Percentiles rank a stretch among this genome's conserved stretches.
Conservation (phyloP, 2,797 vertebrate genomes). For the Syndactyla subalaris region DNA sequence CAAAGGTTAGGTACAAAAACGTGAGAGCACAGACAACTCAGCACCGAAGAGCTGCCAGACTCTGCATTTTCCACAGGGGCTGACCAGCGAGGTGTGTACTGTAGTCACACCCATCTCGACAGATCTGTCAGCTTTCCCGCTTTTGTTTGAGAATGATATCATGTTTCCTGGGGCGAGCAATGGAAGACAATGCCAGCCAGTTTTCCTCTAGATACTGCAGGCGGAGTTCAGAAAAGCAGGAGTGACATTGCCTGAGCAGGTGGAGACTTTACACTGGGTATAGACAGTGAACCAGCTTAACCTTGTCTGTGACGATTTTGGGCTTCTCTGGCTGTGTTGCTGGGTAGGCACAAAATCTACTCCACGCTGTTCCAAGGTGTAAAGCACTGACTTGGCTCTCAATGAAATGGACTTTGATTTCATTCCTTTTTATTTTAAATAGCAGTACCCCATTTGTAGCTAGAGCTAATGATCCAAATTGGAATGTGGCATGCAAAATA, state of each 20-base stretch:
- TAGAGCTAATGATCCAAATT: background rate
- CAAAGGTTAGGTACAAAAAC: background rate
- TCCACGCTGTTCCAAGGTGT: conserved; percentile 65
- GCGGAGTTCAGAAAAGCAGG: conserved; percentile 81
- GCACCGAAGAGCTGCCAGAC: background rate
- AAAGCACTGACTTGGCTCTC: conserved; percentile 28
- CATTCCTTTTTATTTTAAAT: background rate
- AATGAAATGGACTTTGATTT: background rate
- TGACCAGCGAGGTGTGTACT: conserved; percentile 68
- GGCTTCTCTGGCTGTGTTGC: conserved; percentile 58
- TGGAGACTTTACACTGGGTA: conserved; percentile 27
- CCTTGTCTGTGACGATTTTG: conserved; percentile 32
- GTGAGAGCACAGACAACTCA: background rate
- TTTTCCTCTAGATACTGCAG: conserved; percentile 79
- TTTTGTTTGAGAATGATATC: conserved; percentile 85
- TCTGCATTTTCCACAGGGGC: conserved; percentile 40
- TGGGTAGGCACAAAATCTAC: conserved; percentile 54
- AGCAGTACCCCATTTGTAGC: background rate
- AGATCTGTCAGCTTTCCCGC: conserved; percentile 84
- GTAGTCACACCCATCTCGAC: conserved; percentile 77
- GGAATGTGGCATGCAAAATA: background rate
- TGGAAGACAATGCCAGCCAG: conserved; percentile 78
- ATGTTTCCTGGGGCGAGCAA: conserved; percentile 80
- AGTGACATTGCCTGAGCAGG: conserved; percentile 74
- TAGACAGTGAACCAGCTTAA: conserved; percentile 65